phyloP scores from a whole-genome alignment of 2,113 vertebrate genomes.

The Malurus elegans region DNA sequence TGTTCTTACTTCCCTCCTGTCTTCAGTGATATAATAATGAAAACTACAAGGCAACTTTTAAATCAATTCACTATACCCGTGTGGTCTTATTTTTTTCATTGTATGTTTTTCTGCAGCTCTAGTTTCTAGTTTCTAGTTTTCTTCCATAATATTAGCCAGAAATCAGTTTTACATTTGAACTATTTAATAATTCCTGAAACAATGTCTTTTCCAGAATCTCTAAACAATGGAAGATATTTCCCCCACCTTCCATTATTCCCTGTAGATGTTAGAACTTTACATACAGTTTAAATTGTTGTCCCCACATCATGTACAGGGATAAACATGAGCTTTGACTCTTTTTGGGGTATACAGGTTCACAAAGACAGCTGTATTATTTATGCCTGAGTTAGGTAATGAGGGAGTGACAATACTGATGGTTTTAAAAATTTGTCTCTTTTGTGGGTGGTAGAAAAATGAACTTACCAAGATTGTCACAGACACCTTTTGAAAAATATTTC shows the following conservation, averaged over 20 bases:
- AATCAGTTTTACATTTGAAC: not conserved
- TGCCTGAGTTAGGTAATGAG: not conserved
- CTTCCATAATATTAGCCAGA: not conserved
- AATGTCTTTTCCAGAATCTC: not conserved
- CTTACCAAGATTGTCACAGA: not conserved
- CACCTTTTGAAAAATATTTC: not conserved
- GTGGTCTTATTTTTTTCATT: not conserved
- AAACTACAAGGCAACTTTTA: not conserved
- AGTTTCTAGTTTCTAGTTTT: not conserved
- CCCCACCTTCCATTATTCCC: not conserved
- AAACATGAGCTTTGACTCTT: not conserved
- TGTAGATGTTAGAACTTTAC: not conserved
- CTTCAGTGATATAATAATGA: not conserved
- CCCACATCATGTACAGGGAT: not conserved
- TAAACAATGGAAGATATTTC: not conserved
- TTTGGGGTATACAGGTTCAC: not conserved
- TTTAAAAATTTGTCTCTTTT: not conserved
- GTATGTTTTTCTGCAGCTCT: not conserved
- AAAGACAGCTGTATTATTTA: not conserved
- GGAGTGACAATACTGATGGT: not conserved
- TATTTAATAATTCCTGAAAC: not conserved
- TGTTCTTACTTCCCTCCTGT: not conserved
- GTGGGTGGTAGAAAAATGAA: not conserved
- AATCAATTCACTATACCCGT: not conserved
- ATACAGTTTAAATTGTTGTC: not conserved